Conservation (phyloP, 2,113 vertebrate genomes). For the Pituophis catenifer region DNA sequence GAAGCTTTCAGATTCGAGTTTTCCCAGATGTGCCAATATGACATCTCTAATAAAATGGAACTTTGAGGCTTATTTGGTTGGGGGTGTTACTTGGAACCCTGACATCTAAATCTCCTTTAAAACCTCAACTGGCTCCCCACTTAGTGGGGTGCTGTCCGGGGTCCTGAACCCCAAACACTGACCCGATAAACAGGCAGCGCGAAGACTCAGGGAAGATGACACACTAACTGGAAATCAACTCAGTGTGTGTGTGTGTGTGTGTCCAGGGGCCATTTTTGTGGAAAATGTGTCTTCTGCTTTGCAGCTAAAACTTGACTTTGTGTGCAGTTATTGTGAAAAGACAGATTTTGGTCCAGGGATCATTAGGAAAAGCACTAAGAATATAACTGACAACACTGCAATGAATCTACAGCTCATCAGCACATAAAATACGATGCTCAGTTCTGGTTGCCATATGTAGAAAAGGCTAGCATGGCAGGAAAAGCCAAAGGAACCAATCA, state of each 20-base stretch:
- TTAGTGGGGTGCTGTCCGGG: too few species aligned
- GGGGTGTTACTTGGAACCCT: too few species aligned
- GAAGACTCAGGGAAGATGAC: too few species aligned
- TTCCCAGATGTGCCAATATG: too few species aligned
- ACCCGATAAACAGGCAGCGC: too few species aligned
- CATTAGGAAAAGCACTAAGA: background rate
- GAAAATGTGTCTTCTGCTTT: background rate
- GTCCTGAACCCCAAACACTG: too few species aligned
- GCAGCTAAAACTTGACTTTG: background rate
- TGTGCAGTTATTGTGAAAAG: background rate
- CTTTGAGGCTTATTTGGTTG: too few species aligned
- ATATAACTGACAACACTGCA: background rate
- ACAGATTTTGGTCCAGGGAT: background rate
- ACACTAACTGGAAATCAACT: background rate
- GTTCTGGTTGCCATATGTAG: background rate
- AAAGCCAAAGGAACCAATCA: background rate
- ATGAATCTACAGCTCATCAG: background rate
- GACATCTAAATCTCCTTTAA: too few species aligned
- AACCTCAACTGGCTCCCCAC: too few species aligned
- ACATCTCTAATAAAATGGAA: too few species aligned
- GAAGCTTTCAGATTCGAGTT: too few species aligned
- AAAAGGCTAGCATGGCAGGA: background rate
- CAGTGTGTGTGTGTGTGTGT: too few species aligned
- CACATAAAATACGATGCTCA: background rate
- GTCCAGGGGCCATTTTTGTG: background rate